Evolutionary conservation across 2,888 invertebrate species (phyloP).

Genomic region (Unio pictorum): DNA sequence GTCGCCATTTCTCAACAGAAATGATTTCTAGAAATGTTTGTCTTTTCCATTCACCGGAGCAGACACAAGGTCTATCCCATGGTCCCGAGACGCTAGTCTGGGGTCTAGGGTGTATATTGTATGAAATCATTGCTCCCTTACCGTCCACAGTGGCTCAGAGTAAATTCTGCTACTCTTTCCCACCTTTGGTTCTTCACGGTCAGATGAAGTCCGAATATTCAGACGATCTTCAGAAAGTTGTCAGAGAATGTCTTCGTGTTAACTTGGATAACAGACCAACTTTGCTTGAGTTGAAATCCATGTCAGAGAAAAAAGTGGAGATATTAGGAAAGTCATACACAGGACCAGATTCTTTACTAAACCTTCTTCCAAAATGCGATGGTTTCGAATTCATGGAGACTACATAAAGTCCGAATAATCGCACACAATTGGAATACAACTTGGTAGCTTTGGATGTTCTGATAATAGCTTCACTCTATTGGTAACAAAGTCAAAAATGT

Average conservation of each 20-base stretch:
- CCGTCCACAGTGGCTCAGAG: conserved; percentile 9
- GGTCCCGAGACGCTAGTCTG: conserved; percentile 41
- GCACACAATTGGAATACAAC: too few relatives aligned
- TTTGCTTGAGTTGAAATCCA: conserved; percentile 18
- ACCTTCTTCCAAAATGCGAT: too few relatives aligned
- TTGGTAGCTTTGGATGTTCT: too few relatives aligned
- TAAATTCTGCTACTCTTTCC: conserved; percentile 10
- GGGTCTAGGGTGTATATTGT: conserved; percentile 54
- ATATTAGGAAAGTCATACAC: too few relatives aligned
- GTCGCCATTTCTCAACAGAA: conserved; percentile 40
- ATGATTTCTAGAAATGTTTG: conserved; percentile 25
- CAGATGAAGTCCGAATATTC: conserved; percentile 22
- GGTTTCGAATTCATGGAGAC: too few relatives aligned
- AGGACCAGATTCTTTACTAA: too few relatives aligned
- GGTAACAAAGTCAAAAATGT: conserved; percentile 21
- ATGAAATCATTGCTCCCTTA: conserved; percentile 42
- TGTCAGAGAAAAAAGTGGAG: conserved; percentile 21
- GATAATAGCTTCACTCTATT: background rate
- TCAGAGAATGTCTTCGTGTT: conserved; percentile 31
- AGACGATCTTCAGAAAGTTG: conserved; percentile 25
- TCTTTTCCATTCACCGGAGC: conserved; percentile 44
- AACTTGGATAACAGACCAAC: conserved; percentile 27
- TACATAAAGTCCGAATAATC: too few relatives aligned
- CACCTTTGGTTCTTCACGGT: conserved; percentile 22
- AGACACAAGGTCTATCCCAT: conserved; percentile 27